These are phyloP conservation scores for Temnothorax nylanderi DNA, from an alignment of 1,140 invertebrate genomes.

Conservation along the genomic window DNA sequence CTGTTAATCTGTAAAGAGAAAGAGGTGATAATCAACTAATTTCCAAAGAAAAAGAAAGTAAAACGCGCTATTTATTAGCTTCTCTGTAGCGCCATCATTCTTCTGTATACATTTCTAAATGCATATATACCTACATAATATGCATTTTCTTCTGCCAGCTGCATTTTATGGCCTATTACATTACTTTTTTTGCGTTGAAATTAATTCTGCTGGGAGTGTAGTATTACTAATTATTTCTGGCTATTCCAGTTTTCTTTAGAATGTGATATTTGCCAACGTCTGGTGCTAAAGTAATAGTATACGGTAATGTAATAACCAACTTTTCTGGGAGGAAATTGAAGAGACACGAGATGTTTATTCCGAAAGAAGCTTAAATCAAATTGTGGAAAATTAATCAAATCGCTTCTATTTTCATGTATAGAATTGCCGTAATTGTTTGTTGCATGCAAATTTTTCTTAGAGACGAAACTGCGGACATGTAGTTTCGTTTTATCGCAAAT, in stretches of 20 bases:
- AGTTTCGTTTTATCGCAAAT: background rate
- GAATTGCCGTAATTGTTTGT: background rate
- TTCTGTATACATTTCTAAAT: slow-evolving; percentile 16
- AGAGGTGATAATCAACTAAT: background rate
- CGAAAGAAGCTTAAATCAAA: background rate
- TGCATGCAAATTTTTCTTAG: background rate
- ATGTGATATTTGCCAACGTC: slow-evolving; percentile 23
- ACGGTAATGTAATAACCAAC: background rate
- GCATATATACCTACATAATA: background rate
- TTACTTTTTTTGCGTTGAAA: slow-evolving; percentile 7
- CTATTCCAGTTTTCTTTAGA: slow-evolving; percentile 7
- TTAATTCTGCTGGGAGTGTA: slow-evolving; percentile 21
- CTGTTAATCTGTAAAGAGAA: background rate
- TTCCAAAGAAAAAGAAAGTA: background rate
- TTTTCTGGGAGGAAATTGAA: background rate
- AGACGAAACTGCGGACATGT: background rate
- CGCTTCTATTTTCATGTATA: background rate
- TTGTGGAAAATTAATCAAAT: background rate
- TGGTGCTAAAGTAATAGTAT: background rate
- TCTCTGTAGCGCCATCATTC: background rate
- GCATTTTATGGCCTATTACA: slow-evolving; percentile 30
- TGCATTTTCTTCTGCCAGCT: slow-evolving; percentile 34
- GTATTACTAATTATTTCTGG: slow-evolving; percentile 28
- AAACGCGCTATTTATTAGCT: background rate
- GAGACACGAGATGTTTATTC: background rate